Conservation (phyloP, 2,113 vertebrate genomes). For the pig (Sus scrofa) region T2T-Sscrofa CM000820.6:76686001-76686500, state of each 20-base stretch:
- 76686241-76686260: neutral
- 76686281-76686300: neutral
- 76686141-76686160: conserved; percentile 57
- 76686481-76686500: conserved; percentile 40
- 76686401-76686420: conserved; percentile 26
- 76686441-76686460: neutral
- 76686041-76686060: conserved; percentile 89
- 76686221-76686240: conserved; percentile 9
- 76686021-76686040: conserved; percentile 88
- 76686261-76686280: neutral
- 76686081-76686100: conserved; percentile 88
- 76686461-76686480: conserved; percentile 17
- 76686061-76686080: conserved; percentile 88
- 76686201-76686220: conserved; percentile 56
- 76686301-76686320: conserved; percentile 48
- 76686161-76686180: conserved; percentile 26
- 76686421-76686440: conserved; percentile 7
- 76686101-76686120: conserved; percentile 88
- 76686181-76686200: conserved; percentile 51
- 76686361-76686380: conserved; percentile 39
- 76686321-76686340: conserved; percentile 20
- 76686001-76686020: conserved; percentile 90
- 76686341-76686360: conserved; percentile 19
- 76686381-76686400: neutral
- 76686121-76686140: conserved; percentile 67